Base-by-base conservation (phyloP, 2,888 invertebrate genomes). In the Caenorhabditis sp. region DNA sequence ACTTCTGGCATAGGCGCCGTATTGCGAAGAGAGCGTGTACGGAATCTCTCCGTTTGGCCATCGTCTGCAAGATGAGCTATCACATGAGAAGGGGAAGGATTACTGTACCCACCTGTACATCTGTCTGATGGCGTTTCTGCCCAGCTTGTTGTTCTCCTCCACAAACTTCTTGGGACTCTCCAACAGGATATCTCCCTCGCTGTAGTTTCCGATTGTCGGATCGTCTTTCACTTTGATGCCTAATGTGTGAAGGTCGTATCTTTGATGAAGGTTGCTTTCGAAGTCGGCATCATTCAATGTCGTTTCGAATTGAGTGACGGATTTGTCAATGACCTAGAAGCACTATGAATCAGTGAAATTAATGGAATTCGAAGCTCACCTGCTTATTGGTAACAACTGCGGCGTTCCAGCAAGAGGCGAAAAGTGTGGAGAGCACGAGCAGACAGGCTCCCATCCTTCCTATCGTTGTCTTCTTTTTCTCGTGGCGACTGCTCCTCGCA, bases 11-110 rank as follows among this genome's bases (percentile, higher is more conserved):
- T 89, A 89, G 6, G 82, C 46, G 6, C 89, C 88, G 68, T 89
- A 89, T 52, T 85, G 83, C 1, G 83, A 82, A 6, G 87, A 87
- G 20, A 89, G 63, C 11, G 87, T 82, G 80, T 89, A 89, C 2
- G 89, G 89, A 32, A 89, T 88, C 58, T 85, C 86, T 7, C 80
- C 85, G 62, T 84, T 84, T 7, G 88, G 87, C 87, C 88, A 88
- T 24, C 80, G 71, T 41, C 86, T 85, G 48, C 6, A 43, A 45
- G 11, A 26, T 30, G 30, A n/a, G n/a, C n/a, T n/a, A n/a, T n/a
- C n/a, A n/a, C n/a, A n/a, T n/a, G n/a, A n/a, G n/a, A n/a, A n/a
- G n/a, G n/a, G n/a, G n/a, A n/a, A n/a, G n/a, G n/a, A 30, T 9
- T 9, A 30, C 30, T 9, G 9, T 9, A 30, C 37, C 39, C 30